Percentiles rank a stretch among this genome's conserved stretches.
Evolutionary conservation across 2,888 invertebrate genomes (phyloP).

Genomic region (Rotaria sp.): DNA sequence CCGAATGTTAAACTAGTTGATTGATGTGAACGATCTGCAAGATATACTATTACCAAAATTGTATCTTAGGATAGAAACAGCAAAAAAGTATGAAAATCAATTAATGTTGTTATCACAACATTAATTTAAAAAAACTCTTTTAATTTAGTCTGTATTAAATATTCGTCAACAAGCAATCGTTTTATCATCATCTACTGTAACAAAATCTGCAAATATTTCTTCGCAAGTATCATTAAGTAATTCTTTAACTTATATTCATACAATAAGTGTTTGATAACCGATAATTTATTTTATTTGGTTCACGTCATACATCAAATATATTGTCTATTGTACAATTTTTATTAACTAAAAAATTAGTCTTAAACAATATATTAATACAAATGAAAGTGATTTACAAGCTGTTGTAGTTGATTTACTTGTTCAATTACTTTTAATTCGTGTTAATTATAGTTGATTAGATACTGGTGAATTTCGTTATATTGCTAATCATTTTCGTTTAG

Average conservation of each 20-base stretch:
- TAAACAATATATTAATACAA: slow-evolving; percentile 80
- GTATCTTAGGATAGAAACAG: too few relatives aligned
- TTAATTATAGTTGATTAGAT: slow-evolving; percentile 88
- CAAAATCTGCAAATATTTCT: not conserved
- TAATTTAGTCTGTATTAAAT: not conserved
- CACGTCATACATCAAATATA: not conserved
- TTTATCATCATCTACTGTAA: not conserved
- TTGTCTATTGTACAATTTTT: not conserved
- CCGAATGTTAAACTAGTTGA: too few relatives aligned
- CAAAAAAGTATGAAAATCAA: too few relatives aligned
- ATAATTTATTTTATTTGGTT: not conserved
- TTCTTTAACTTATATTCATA: not conserved
- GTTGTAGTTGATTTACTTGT: slow-evolving; percentile 75
- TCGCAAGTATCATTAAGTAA: not conserved
- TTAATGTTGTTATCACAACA: too few relatives aligned
- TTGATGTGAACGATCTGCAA: too few relatives aligned
- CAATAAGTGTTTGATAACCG: not conserved
- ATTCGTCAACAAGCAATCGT: not conserved
- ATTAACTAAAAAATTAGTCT: slow-evolving; percentile 62
- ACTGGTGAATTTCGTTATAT: slow-evolving; percentile 71
- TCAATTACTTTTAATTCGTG: slow-evolving; percentile 75
- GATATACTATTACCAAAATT: too few relatives aligned
- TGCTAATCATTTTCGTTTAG: too few relatives aligned
- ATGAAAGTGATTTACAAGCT: slow-evolving; percentile 72
- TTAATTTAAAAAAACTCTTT: too few relatives aligned